Conservation (phyloP, 1,140 invertebrate genomes). For the Ctenoplectra terminalis region DNA sequence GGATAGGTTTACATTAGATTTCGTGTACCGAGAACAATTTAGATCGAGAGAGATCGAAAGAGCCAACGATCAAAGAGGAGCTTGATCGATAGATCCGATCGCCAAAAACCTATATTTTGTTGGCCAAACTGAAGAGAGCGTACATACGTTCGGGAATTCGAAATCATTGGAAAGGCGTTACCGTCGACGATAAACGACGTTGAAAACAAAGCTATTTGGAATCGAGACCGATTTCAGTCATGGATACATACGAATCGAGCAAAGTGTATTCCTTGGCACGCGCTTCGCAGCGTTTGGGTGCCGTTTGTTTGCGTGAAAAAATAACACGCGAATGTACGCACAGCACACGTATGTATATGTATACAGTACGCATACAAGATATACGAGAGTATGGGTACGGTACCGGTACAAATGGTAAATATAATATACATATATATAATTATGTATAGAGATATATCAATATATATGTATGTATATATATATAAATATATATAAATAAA, state of each 20-base stretch:
- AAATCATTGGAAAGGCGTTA: neutral
- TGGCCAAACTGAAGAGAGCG: neutral
- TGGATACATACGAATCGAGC: neutral
- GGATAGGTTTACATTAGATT: slow-evolving; percentile 69
- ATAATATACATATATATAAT: slow-evolving; percentile 28
- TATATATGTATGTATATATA: slow-evolving; percentile 25
- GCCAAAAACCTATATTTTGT: too few relatives aligned
- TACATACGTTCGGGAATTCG: neutral
- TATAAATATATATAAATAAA: slow-evolving; percentile 54
- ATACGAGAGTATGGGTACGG: slow-evolving; percentile 47
- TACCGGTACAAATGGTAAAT: slow-evolving; percentile 43
- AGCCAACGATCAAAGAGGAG: neutral
- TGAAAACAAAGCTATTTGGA: neutral
- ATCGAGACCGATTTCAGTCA: neutral
- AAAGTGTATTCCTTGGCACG: neutral
- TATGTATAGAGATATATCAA: slow-evolving; percentile 15
- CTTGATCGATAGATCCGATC: slow-evolving; percentile 2
- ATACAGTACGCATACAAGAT: slow-evolving; percentile 36
- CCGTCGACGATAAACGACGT: neutral
- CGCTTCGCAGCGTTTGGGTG: neutral
- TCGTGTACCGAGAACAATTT: slow-evolving; percentile 36
- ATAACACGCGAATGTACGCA: slow-evolving; percentile 17
- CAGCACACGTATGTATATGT: slow-evolving; percentile 34
- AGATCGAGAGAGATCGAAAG: slow-evolving; percentile 29
- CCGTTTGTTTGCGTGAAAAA: slow-evolving; percentile 1